Conservation (phyloP, 2,888 invertebrate genomes). For the Eupithecia tripunctaria region DNA sequence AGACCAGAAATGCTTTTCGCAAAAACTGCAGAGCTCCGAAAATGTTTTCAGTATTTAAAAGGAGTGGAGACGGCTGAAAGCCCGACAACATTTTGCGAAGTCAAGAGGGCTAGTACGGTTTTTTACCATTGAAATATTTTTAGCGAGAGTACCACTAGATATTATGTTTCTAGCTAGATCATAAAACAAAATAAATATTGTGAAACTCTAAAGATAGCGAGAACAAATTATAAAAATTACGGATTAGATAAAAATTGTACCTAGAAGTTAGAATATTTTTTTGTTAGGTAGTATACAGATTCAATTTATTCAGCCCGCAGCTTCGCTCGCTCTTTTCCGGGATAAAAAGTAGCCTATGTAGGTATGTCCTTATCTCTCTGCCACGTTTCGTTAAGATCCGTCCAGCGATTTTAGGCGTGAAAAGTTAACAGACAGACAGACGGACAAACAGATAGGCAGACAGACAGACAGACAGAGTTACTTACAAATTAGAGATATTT, state of each 20-base stretch:
- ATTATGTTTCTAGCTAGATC: constrained; percentile 1
- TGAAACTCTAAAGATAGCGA: not conserved
- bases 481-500: no score
- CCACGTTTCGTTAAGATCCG: no score
- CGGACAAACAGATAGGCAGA: no score
- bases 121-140: constrained; percentile 51
- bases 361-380: no score
- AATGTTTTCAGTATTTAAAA: constrained; percentile 72
- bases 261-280: no score
- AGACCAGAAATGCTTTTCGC: constrained; percentile 64
- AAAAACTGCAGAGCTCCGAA: constrained; percentile 66
- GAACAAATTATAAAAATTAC: not conserved
- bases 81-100: constrained; percentile 63
- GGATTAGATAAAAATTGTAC: not conserved
- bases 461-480: no score
- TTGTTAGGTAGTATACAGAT: not conserved
- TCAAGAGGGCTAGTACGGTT: constrained; percentile 55
- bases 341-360: no score
- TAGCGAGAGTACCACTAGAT: not conserved
- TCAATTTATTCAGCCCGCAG: not conserved
- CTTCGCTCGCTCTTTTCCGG: no score
- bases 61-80: constrained; percentile 58
- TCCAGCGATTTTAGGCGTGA: no score
- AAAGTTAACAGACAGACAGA: no score
- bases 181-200: constrained; percentile 6